A percentile compares a stretch with the other conserved stretches of the same genome.
These are phyloP conservation scores for Taeniopygia guttata DNA, from an alignment of 2,797 vertebrate genomes.

Conservation along the genomic window DNA sequence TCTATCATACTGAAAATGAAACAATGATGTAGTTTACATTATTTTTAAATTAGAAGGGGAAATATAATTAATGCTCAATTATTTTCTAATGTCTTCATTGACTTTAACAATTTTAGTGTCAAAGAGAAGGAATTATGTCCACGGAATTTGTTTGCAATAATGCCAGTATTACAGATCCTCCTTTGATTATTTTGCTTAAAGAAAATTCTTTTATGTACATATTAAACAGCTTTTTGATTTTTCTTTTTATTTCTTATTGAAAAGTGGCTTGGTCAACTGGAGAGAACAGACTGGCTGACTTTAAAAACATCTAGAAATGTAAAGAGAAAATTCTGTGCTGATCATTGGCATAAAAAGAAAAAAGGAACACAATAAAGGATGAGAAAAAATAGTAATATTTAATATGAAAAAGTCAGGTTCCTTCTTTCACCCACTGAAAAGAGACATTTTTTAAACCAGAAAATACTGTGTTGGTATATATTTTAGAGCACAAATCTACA, in stretches of 20 bases:
- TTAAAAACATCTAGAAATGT: not conserved
- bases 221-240: not conserved
- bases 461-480: not conserved
- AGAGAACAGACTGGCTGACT: not conserved
- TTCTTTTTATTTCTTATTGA: not conserved
- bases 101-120: not conserved
- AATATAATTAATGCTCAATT: not conserved
- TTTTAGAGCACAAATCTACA: not conserved
- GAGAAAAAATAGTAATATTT: not conserved
- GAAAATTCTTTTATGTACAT: not conserved
- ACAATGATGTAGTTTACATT: not conserved
- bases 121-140: not conserved
- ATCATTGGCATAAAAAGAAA: not conserved
- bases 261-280: not conserved
- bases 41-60: not conserved
- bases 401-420: not conserved
- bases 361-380: not conserved
- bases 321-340: not conserved
- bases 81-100: not conserved
- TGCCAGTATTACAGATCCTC: not conserved
- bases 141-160: not conserved
- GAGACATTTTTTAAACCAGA: not conserved
- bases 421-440: not conserved
- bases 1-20: not conserved
- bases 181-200: conserved; percentile 13